Evolutionary conservation across 2,113 vertebrate species (phyloP).

Genomic region (Phylloscopus whistleri): DNA sequence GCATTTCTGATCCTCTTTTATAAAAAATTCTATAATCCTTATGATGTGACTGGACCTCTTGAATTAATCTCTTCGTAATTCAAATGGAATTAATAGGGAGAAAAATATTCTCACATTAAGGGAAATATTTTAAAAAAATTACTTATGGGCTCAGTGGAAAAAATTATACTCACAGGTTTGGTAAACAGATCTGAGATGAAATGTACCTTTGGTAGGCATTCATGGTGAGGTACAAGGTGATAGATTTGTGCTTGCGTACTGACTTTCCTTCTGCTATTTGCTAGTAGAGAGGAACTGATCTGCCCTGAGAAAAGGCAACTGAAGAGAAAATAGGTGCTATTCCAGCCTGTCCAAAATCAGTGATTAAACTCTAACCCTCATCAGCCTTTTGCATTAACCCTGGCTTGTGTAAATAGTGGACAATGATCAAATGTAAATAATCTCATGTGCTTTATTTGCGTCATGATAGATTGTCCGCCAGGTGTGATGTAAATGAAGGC

Average conservation of each 20-base stretch:
- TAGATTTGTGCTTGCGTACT: background rate
- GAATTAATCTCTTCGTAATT: background rate
- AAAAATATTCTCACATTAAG: background rate
- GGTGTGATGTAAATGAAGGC: slow-evolving; percentile 50
- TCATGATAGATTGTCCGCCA: slow-evolving; percentile 32
- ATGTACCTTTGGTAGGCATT: background rate
- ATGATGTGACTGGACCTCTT: background rate
- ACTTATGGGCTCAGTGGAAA: background rate
- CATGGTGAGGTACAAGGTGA: background rate
- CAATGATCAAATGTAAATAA: slow-evolving; percentile 53
- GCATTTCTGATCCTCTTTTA: background rate
- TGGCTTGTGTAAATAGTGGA: slow-evolving; percentile 6
- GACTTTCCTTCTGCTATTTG: slow-evolving; percentile 45
- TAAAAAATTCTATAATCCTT: background rate
- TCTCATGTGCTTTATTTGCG: slow-evolving; percentile 11
- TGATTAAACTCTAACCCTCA: background rate
- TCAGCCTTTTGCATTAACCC: slow-evolving; percentile 13
- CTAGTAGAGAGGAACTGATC: slow-evolving; percentile 1
- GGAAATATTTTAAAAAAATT: background rate
- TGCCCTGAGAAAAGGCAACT: background rate
- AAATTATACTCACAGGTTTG: background rate
- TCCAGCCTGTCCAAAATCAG: background rate
- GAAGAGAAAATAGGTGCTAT: background rate
- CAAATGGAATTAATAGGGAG: background rate
- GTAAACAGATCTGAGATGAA: background rate